Evolutionary conservation across 2,797 vertebrate genomes (phyloP).

Genomic region (Myotis planiceps): DNA sequence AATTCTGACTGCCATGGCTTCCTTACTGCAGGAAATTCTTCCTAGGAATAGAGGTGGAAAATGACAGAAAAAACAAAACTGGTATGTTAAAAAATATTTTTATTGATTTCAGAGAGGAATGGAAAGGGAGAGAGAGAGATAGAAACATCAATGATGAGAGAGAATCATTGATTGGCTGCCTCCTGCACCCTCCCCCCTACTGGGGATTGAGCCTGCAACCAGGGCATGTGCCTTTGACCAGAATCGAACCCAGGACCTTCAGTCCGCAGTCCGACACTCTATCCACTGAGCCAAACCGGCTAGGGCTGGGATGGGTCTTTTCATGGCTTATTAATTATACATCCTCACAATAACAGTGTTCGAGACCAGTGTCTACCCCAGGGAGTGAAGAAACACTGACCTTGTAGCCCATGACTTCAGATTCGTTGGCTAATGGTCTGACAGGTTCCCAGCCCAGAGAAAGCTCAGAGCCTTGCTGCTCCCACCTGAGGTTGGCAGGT

Average conservation of each 20-base stretch:
- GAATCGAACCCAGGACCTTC: too few species aligned
- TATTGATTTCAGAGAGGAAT: too few species aligned
- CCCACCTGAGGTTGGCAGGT: constrained; percentile 94
- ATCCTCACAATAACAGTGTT: background rate
- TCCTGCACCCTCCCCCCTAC: too few species aligned
- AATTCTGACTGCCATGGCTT: background rate
- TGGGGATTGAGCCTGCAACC: too few species aligned
- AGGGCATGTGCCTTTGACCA: too few species aligned
- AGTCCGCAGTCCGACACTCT: too few species aligned
- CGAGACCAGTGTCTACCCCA: background rate
- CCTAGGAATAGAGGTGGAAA: background rate
- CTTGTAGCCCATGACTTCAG: constrained; percentile 98
- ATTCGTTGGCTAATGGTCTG: constrained; percentile 95
- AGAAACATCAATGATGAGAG: too few species aligned
- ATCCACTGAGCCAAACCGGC: too few species aligned
- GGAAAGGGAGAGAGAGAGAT: too few species aligned
- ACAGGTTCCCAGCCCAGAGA: constrained; percentile 96
- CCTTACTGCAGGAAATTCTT: background rate
- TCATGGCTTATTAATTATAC: background rate
- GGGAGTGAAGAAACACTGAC: constrained; percentile 82
- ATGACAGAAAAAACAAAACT: background rate
- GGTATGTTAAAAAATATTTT: too few species aligned
- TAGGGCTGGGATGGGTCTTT: background rate
- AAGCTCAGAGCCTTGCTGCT: constrained; percentile 96
- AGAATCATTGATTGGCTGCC: too few species aligned